Base-by-base conservation (phyloP, 30 jellyfish, hydroid and myxozoan genomes). In the Aurelia aurita region DNA sequence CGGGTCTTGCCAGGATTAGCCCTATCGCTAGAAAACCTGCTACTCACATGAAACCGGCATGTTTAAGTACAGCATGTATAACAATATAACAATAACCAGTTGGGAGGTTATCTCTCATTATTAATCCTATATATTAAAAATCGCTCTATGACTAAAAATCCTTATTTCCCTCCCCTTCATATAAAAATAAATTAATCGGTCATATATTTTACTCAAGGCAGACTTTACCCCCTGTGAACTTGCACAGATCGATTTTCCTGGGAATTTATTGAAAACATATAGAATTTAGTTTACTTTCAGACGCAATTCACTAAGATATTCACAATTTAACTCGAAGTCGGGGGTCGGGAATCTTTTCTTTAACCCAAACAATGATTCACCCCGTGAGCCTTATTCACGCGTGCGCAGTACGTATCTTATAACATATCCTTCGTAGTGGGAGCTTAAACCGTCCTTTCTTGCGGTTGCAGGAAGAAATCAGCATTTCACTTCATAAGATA, bases 271-370 rank as follows among this genome's bases (percentile, higher is more conserved):
- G 87, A 76, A 62, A 75, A 51, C 75, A 32, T 58, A 65, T 43
- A 64, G 96, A 87, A 78, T 22, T 60, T 29, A 69, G 25, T 44
- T 70, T 29, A 53, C 28, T 49, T 59, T 21, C 67, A 47, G 83
- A 66, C 58, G 71, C 51, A 22, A 66, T 76, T 87, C 84, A 80
- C 84, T 46, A 27, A 67, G 82, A 51, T 49, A 49, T 77, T 25
- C 69, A 87, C 96, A 87, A 87, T 87, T 72, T 72, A 61, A 23
- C 60, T 27, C 93, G 72, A 63, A 22, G 94, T 74, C 51, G 97
- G 97, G 93, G 97, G 93, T 87, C 91, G 87, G 58, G 72, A 69
- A 68, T 89, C 90, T 65, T 53, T 80, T 80, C 92, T 65, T 66
- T 23, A n/a, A 22, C 78, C 58, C 55, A 45, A 47, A 89, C 97